Conservation (phyloP, 1,140 invertebrate genomes). For the Meloidogyne floridensis region DNA sequence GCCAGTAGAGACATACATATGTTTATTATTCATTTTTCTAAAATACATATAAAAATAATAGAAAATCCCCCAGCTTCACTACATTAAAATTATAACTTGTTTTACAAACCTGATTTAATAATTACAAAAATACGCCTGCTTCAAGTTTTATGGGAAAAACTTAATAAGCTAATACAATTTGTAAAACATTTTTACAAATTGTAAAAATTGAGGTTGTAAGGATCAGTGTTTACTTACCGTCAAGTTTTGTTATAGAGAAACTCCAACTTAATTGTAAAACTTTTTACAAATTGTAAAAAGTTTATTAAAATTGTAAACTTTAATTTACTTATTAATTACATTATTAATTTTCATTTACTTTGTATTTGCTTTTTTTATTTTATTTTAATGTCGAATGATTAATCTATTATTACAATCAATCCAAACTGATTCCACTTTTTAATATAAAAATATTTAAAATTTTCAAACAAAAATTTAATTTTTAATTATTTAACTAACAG, state of each 20-base stretch:
- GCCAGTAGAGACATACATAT: too few relatives aligned
- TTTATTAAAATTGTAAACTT: not conserved
- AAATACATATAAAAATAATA: too few relatives aligned
- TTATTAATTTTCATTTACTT: not conserved
- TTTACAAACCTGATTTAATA: too few relatives aligned
- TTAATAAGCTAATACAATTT: too few relatives aligned
- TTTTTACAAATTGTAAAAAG: too few relatives aligned
- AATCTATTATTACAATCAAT: not conserved
- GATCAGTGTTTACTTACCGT: too few relatives aligned
- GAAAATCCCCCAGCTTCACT: too few relatives aligned
- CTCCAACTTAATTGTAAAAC: too few relatives aligned
- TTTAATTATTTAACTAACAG: not conserved
- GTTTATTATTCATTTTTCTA: too few relatives aligned
- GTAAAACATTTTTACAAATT: too few relatives aligned
- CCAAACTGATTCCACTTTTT: not conserved
- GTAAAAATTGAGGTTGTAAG: too few relatives aligned
- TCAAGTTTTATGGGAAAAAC: not conserved
- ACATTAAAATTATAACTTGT: not conserved
- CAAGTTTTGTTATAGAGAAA: too few relatives aligned
- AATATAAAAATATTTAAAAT: not conserved
- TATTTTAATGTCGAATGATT: not conserved
- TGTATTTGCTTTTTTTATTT: not conserved
- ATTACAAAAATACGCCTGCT: not conserved
- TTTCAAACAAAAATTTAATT: not conserved
- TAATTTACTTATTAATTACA: conserved; percentile 1